Evolutionary conservation across 2,113 vertebrate species (phyloP).

Genomic region (Myanophis thanlyinensis): DNA sequence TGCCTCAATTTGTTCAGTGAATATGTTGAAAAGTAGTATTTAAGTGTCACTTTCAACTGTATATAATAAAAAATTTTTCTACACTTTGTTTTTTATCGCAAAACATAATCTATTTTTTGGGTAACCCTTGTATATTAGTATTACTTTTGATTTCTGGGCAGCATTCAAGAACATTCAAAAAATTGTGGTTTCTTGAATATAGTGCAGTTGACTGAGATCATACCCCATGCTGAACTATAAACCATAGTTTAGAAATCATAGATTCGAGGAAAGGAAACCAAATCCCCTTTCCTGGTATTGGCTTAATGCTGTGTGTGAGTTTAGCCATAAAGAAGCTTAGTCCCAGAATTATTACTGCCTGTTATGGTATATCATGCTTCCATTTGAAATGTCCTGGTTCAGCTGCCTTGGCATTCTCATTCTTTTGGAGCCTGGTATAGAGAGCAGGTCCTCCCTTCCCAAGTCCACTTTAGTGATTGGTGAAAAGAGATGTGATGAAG

Average conservation of each 20-base stretch:
- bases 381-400: neutral
- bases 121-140: too few relatives aligned
- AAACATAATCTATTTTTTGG: too few relatives aligned
- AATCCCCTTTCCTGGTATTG: neutral
- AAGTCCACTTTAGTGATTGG: neutral
- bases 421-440: neutral
- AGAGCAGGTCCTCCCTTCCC: neutral
- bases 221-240: neutral
- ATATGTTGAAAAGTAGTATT: too few relatives aligned
- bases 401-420: neutral
- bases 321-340: neutral
- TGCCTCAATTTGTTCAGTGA: too few relatives aligned
- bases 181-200: neutral
- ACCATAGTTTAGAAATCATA: neutral
- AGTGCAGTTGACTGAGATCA: neutral
- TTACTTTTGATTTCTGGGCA: neutral
- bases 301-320: neutral
- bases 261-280: neutral
- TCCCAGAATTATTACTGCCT: neutral
- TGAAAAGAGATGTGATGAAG: neutral
- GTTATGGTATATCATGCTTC: neutral
- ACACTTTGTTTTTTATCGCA: too few relatives aligned
- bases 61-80: too few relatives aligned
- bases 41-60: too few relatives aligned
- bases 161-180: neutral